A percentile compares a stretch with the other conserved stretches of the same genome.
These are phyloP conservation scores for Agraylea sexmaculata DNA, from an alignment of 1,140 invertebrate genomes.

Conservation along the genomic window DNA sequence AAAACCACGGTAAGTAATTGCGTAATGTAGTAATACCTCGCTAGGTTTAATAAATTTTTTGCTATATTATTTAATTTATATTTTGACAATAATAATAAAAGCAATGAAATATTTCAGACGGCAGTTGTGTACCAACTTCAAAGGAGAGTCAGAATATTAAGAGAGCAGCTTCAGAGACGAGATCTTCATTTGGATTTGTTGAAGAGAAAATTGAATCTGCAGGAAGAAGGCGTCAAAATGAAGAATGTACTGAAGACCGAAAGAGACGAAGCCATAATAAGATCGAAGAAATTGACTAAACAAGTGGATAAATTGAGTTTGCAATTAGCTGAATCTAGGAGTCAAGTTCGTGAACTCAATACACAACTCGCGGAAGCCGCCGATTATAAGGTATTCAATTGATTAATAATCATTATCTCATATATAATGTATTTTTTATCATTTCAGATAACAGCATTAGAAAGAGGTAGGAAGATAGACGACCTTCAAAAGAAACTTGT, in stretches of 20 bases:
- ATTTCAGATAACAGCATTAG: constrained; percentile 62
- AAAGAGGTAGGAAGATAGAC: constrained; percentile 70
- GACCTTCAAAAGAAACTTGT: constrained; percentile 65
- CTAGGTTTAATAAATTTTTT: no score
- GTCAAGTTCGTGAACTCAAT: constrained; percentile 62
- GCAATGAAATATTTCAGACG: constrained; percentile 41
- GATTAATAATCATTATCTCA: constrained; percentile 9
- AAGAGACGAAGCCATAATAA: constrained; percentile 60
- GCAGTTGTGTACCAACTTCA: constrained; percentile 76
- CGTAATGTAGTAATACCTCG: no score
- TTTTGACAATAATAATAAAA: constrained; percentile 17
- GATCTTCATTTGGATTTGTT: constrained; percentile 84
- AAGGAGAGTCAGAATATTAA: constrained; percentile 61
- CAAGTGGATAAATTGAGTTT: constrained; percentile 62
- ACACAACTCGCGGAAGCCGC: constrained; percentile 67
- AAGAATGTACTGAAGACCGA: constrained; percentile 56
- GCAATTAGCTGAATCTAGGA: constrained; percentile 59
- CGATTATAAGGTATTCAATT: constrained; percentile 60
- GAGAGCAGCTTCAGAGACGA: constrained; percentile 81
- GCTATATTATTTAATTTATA: no score
- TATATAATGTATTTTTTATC: constrained; percentile 9
- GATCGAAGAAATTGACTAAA: constrained; percentile 62
- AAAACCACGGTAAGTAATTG: no score
- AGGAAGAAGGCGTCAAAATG: constrained; percentile 60
- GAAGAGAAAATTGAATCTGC: constrained; percentile 70